Evolutionary conservation across 2,888 invertebrate genomes (phyloP), one percentile per base, ranked within the genome.

Genomic region (Drymonia ruficornis): DNA sequence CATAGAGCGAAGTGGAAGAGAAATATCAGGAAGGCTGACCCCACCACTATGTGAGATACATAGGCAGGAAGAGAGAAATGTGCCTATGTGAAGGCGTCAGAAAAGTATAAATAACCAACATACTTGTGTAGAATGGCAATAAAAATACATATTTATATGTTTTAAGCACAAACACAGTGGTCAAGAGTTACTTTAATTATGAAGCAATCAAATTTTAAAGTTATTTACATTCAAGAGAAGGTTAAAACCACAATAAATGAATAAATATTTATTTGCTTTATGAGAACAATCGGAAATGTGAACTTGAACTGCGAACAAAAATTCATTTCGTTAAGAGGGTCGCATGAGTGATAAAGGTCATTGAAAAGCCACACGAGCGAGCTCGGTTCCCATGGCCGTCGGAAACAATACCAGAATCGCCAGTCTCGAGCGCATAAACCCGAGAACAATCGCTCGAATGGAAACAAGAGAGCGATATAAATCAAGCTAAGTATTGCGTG

Each of bases 401-500:
- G 78, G 76, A 83, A 87, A 90, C 88, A 90, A 91, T 88, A 86
- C 85, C 82, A 81, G 81, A 85, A 80, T 80, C 76, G 81, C 83
- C 78, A 78, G 78, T 76, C 71, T 77, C 75, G 79, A 78, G 81
- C 84, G 80, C 81, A 86, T 87, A 86, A 88, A 86, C 75, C 80
- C 67, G 83, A 86, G 87, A 90, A 90, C 90, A 91, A 91, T 91
- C 82, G 86, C 65, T 78, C 81, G 80, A 85, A 81, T 87, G 83
- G 89, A 87, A 89, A 89, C 88, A 84, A 84, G 86, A 87, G 87
- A 86, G 78, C 87, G 84, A 87, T 88, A 89, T 90, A 91, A 91
- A 91, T 91, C 89, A 91, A 86, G 84, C 82, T 85, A 81, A 89
- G 83, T 86, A 84, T 88, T 89, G 91, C 90, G 88, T 90, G 90